Evolutionary conservation across 1,140 invertebrate genomes (phyloP), one percentile per base, ranked within the genome.

Genomic region (Procambarus virginalis): DNA sequence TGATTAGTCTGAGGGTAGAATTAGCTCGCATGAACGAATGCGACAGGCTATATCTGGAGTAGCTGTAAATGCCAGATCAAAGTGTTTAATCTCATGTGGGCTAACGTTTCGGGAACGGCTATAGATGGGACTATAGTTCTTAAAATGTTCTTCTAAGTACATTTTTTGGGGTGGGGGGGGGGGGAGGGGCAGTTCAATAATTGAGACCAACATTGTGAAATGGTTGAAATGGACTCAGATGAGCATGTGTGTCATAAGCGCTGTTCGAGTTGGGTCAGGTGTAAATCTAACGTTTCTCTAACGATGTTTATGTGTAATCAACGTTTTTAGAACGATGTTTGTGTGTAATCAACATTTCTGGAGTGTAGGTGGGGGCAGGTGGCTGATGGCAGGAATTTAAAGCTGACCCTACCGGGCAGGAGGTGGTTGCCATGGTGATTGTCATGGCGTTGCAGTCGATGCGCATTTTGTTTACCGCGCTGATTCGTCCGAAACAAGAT

Each of bases 391-490:
- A 14, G 76, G 14, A 49, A 78, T 22, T 70, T 70, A 70, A 70
- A 70, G 68, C 68, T 70, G 68, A 70, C 4, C 68, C 68, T n/a
- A 22, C 68, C 60, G 10, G 22, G 20, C 68, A 34, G 22, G 22
- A 10, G n/a, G 2, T 70, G 68, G 68, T 70, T 70, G n/a, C 68
- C n/a, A 22, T 70, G 68, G 68, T 70, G 68, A 70, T 34, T 22
- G 68, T 34, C 20, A 34, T 34, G 22, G 68, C 68, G 68, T 17
- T 10, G 12, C 9, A 64, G 60, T 64, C 68, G 68, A 70, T 70
- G 68, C 68, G 68, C 68, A 64, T 12, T 64, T 70, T 70, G 68
- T 70, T 22, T 70, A 70, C 68, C 6, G 68, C 68, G 51, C 77
- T 46, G 45, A 49, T 46, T 78, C 46, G 3, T n/a, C 0, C 22